Conservation (phyloP, 1,140 invertebrate species). For the Pantala flavescens region DNA sequence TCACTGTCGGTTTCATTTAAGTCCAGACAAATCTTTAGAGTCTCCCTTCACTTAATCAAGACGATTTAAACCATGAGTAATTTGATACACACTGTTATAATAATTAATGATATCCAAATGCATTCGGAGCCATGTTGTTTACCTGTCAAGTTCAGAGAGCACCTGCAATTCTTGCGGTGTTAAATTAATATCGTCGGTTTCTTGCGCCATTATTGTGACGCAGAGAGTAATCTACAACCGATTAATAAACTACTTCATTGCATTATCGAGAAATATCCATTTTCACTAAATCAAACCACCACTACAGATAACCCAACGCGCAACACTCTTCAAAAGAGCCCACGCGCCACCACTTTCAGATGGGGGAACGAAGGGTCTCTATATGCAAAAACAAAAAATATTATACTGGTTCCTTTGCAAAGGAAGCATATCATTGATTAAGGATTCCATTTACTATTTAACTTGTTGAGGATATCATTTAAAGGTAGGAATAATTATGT, state of each 20-base stretch:
- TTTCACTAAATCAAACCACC: conserved; percentile 14
- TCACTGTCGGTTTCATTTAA: too few species aligned
- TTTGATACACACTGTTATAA: too few species aligned
- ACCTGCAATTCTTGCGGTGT: conserved; percentile 68
- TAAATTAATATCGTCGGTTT: conserved; percentile 41
- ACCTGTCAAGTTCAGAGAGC: conserved; percentile 78
- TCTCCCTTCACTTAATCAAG: too few species aligned
- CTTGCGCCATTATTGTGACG: not conserved
- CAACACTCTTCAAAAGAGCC: conserved; percentile 14
- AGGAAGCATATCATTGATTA: too few species aligned
- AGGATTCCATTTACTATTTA: too few species aligned
- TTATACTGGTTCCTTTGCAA: too few species aligned
- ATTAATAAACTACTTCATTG: not conserved
- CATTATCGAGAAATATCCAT: not conserved
- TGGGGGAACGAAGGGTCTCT: conserved; percentile 16
- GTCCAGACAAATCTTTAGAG: too few species aligned
- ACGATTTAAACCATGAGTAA: too few species aligned
- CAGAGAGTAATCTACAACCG: not conserved
- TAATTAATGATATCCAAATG: not conserved
- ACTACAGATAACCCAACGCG: not conserved
- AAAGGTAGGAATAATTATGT: too few species aligned
- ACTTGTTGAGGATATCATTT: too few species aligned
- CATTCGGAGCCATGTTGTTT: conserved; percentile 25
- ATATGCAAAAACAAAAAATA: too few species aligned
- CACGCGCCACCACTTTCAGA: conserved; percentile 16